phyloP scores from a whole-genome alignment of 1,140 invertebrate genomes.

The Drosophila asahinai region DNA sequence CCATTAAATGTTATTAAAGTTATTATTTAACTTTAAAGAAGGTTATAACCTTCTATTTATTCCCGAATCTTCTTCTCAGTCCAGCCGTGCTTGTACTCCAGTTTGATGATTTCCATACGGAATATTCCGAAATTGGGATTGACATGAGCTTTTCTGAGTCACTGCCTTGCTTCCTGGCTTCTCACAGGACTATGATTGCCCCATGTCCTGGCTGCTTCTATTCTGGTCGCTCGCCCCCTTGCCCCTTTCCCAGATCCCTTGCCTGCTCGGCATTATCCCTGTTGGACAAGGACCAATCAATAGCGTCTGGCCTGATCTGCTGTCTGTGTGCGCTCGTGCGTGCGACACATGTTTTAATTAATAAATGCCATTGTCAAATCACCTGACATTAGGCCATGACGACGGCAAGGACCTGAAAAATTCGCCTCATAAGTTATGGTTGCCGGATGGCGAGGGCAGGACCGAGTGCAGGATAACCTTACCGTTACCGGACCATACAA shows the following conservation, averaged over 20 bases:
- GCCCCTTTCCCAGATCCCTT: constrained; percentile 4
- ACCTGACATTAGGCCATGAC: constrained; percentile 62
- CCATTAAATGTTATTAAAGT: no score
- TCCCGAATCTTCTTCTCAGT: not conserved
- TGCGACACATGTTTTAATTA: constrained; percentile 80
- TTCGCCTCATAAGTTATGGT: constrained; percentile 68
- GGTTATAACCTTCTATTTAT: not conserved
- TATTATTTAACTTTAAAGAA: not conserved
- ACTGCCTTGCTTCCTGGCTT: constrained; percentile 14
- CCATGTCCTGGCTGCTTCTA: constrained; percentile 19
- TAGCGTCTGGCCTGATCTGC: constrained; percentile 36
- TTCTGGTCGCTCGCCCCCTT: not conserved
- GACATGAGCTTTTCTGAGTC: constrained; percentile 4
- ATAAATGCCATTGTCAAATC: constrained; percentile 83
- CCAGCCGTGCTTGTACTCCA: not conserved
- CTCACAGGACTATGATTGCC: constrained; percentile 6
- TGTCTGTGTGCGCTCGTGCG: constrained; percentile 50
- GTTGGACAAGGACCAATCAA: constrained; percentile 68
- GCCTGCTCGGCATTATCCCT: constrained; percentile 15
- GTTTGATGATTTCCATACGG: constrained; percentile 10
- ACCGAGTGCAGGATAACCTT: not conserved
- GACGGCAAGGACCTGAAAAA: constrained; percentile 64
- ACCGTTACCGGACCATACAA: constrained; percentile 44
- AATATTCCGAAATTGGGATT: constrained; percentile 12
- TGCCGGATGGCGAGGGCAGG: constrained; percentile 11